phyloP scores from a whole-genome alignment of 2,113 vertebrate genomes.

The Macrotis lagotis region DNA sequence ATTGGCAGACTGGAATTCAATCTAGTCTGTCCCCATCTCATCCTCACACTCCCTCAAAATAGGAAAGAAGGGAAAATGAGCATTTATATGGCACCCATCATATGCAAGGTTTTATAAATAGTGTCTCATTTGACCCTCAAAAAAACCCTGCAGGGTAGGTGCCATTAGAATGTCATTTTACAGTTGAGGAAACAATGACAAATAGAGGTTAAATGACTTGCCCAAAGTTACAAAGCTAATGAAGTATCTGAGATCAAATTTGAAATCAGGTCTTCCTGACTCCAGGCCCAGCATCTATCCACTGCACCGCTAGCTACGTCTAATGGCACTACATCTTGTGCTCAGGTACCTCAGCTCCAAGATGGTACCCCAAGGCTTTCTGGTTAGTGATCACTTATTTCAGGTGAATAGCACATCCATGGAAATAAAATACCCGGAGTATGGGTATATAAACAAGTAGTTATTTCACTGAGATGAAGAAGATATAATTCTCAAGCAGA shows the following conservation, averaged over 20 bases:
- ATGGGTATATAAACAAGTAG: background rate
- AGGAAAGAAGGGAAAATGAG: background rate
- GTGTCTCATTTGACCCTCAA: background rate
- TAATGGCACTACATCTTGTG: background rate
- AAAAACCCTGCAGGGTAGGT: background rate
- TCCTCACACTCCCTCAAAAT: background rate
- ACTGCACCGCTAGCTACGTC: background rate
- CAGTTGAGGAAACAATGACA: background rate
- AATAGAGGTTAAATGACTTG: background rate
- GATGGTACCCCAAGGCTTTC: background rate
- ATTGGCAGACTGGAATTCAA: background rate
- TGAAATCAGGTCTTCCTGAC: background rate
- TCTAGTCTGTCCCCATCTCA: background rate
- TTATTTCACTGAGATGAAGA: background rate
- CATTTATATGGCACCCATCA: background rate
- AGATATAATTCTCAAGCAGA: background rate
- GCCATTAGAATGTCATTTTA: background rate
- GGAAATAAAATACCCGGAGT: background rate
- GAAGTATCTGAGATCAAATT: background rate
- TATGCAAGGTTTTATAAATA: background rate
- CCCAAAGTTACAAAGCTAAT: background rate
- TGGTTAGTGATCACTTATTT: background rate
- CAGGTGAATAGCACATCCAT: background rate
- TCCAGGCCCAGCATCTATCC: background rate
- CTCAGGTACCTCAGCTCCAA: background rate